Base-by-base conservation (phyloP, 2,113 vertebrate genomes). In the Ctenodactylus gundi region DNA sequence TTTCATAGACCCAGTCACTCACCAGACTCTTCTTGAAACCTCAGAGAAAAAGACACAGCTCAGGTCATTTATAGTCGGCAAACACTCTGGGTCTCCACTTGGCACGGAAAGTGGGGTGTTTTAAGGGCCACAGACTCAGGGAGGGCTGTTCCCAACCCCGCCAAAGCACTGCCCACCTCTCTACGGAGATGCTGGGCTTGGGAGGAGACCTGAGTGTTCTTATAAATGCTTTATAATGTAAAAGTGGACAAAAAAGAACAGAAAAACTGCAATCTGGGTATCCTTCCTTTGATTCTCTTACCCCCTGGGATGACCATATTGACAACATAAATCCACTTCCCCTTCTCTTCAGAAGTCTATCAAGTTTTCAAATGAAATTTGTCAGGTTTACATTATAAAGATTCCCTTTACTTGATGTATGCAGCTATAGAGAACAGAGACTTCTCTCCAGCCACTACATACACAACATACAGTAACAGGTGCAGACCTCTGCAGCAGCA, bases 181-280 rank as follows among this genome's bases (percentile, higher is more conserved):
- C 72, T 3, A 0, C 3, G 11, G 76, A 0, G 0, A 80, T 2
- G 29, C 34, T 0, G 0, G n/a, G 65, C 90, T 90, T 70, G 10
- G 62, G 49, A 6, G 60, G 88, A 97, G 88, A 95, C 75, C 77
- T 21, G 80, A 65, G 81, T 90, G 93, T 95, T 93, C 89, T 92
- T 62, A 64, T 73, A 96, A 95, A 96, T 58, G 91, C 88, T 97
- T 97, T 93, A 92, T 90, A 96, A 96, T 90, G 95, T 64, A 94
- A 85, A 96, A 95, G 88, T 20, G 55, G 49, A 58, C 49, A 0
- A 0, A 73, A 77, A 93, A 96, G 95, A 93, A 68, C 1, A 0
- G 87, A 67, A 21, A 0, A 9, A 39, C 68, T 70, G n/a, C 21
- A 23, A 8, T 21, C 2, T 4, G 14, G 27, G 21, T 51, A 21